Conservation (phyloP, 37 sponge, comb jelly and placozoan genomes). For the Theonella swinhoei region DNA sequence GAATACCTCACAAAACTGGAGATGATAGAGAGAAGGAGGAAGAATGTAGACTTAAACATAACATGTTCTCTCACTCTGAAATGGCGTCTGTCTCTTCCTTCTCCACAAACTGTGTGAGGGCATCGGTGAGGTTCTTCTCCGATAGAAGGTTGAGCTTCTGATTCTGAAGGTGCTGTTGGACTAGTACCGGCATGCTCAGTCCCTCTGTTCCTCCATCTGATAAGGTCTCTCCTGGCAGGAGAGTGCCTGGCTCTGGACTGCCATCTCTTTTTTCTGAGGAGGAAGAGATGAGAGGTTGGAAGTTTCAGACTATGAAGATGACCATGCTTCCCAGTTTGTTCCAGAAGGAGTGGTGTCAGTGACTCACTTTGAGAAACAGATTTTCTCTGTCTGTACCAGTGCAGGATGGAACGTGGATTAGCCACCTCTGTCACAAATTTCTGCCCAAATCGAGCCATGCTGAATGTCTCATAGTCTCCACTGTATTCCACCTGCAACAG, state of each 20-base stretch:
- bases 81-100: constrained; percentile 86
- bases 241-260: not conserved
- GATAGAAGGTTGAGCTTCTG: constrained; percentile 73
- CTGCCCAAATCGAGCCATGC: constrained; percentile 83
- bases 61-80: constrained; percentile 51
- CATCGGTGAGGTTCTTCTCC: constrained; percentile 69
- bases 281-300: not conserved
- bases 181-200: constrained; percentile 7
- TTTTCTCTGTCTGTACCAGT: constrained; percentile 31
- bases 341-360: not conserved
- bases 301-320: no score
- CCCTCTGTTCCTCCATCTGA: not conserved
- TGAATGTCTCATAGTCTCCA: constrained; percentile 71
- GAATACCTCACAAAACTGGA: constrained; percentile 70
- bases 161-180: constrained; percentile 38
- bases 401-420: constrained; percentile 79
- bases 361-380: not conserved
- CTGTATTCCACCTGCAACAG: constrained; percentile 84
- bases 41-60: not conserved
- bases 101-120: constrained; percentile 79
- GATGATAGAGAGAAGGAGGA: not conserved
- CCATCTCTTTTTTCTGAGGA: constrained; percentile 6
- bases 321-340: no score
- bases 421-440: constrained; percentile 80
- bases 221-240: not conserved